Base-by-base conservation (phyloP, 2,888 invertebrate species). In the Dasysyrphus albostriatus region DNA sequence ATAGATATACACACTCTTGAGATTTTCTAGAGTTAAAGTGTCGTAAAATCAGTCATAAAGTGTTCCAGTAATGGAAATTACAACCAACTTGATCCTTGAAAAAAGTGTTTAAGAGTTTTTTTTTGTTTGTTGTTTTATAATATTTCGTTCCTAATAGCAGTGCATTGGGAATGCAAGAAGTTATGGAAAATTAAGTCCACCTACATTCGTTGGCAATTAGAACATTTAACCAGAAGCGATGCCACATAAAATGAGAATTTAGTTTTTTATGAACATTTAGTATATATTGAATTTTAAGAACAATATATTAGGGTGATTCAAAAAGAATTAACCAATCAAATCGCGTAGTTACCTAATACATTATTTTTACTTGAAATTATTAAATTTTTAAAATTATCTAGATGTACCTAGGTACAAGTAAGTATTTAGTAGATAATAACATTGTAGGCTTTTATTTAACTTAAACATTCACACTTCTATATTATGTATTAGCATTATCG, bases 21-120 rank as follows among this genome's bases (percentile, higher is more conserved):
- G 49, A 37, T 44, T 49, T 67, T 32, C 34, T 49, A 49, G 34
- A 12, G 37, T 10, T 74, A 65, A 80, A 72, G 83, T 80, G 83
- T 84, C 80, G 80, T 84, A 80, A 84, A 76, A 80, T 84, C 80
- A 75, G 83, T 76, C 75, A 72, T 80, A 58, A 79, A 72, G 75
- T 72, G 72, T 51, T 79, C 19, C 63, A 42, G 63, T 63, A 65
- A 74, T 74, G 69, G 69, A 63, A 78, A 78, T 69, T 61, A 37
- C 24, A 59, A 75, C 69, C 61, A 79, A 63, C 51, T 63, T 70
- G 39, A 56, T 67, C 42, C 73, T 67, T n/a, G 61, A 73, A 65
- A 56, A 63, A 5, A 24, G 24, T 19, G 69, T 54, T 51, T 70
- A 34, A 14, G 39, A 7, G 24, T 24, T 24, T 12, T 37, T 73